Base-by-base conservation (phyloP, 2,888 invertebrate species). In the Germaria angustata region DNA sequence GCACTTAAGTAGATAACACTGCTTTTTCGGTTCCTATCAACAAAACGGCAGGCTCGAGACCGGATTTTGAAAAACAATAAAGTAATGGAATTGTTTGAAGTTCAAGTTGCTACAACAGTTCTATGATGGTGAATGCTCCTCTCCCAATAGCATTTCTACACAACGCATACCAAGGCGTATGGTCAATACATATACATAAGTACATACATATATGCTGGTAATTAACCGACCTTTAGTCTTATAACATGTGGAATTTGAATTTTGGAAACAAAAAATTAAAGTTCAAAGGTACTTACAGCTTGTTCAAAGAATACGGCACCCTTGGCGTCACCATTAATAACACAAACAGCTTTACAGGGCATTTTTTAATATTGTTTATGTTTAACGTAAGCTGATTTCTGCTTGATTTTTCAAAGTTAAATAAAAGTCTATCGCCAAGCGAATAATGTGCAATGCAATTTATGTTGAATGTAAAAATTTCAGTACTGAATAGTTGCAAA, bases 261-360 rank as follows among this genome's bases (percentile, higher is more conserved):
- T 15, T 32, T 8, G 63, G 69, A 49, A 63, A 82, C 49, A 49
- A 2, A 17, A 11, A 24, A 46, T 7, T 13, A 11, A 24, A 34
- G 41, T 63, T 44, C n/a, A 22, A 32, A 39, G 1, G 9, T 61
- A 88, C 91, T 91, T 92, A 95, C 95, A 91, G 93, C 92, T 92
- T 97, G 97, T 78, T 94, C 94, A 89, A 98, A 97, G 91, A 92
- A 94, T 77, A 98, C 92, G 8, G 95, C 96, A 84, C 98, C 98
- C 86, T 93, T 94, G 41, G 96, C 96, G 90, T 97, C 96, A 24
- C 97, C 97, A 84, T 94, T 95, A 85, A 98, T 93, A 86, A 97
- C 96, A 90, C 96, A 96, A 80, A 97, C 97, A 78, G 97, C 97
- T 93, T 95, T 96, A 22, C 90, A 89, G 81, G 93, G 92, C 94